Evolutionary conservation across 2,888 invertebrate genomes (phyloP), one percentile per base, ranked within the genome.

Genomic region (Clunio marinus): DNA sequence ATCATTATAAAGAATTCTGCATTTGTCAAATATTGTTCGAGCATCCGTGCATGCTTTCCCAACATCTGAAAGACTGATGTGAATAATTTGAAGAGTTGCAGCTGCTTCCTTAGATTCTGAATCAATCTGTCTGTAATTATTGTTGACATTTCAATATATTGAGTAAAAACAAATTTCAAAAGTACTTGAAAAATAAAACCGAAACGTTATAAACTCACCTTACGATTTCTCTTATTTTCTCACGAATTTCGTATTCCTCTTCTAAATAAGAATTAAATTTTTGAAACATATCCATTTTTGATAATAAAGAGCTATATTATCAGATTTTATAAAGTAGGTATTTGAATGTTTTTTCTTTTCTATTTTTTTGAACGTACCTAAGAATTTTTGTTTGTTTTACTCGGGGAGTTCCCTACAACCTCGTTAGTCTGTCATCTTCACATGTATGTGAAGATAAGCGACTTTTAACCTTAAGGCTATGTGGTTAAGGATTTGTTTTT

Each of bases 31-130:
- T 69, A 86, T 75, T 71, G 83, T 80, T 25, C 89, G 80, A 0
- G 88, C 87, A 72, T 82, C 82, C 1, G 77, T 73, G 73, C 89
- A 89, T 3, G 88, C 86, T 10, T 81, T 76, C 3, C 81, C 79
- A 71, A 88, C 88, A 75, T 86, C 85, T 72, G 84, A 83, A 69
- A 85, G 81, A 71, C 84, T 84, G 71, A 88, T 87, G 74, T 96
- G 95, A 71, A 95, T 91, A 22, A 88, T 83, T 81, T 94, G 93
- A 28, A 95, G 79, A 20, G 84, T 80, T 24, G 90, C 90, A n/a
- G 87, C 81, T 27, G 91, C 88, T 77, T 92, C 90, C 68, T 93
- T 83, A 0, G 88, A 84, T 70, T 83, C 81, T 73, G 89, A 89
- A 73, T 94, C 93, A 57, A 93, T 83, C 73, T 91, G 88, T 74